Base-by-base conservation (phyloP, 2,113 vertebrate species). In the Gambusia holbrooki region DNA sequence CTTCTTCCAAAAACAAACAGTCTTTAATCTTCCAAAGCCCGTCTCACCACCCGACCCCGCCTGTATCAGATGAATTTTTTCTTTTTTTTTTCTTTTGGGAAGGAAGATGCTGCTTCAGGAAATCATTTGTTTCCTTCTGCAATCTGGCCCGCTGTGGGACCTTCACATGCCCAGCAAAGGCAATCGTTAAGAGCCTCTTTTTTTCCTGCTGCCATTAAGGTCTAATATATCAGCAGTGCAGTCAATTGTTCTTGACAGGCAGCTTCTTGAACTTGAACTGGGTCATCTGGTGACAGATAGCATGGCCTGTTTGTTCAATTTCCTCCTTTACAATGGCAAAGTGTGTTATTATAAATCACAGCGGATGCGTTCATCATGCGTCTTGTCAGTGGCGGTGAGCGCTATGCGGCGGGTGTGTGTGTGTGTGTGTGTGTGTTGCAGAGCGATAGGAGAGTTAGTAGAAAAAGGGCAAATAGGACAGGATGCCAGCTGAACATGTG, bases 221-320 rank as follows among this genome's bases (percentile, higher is more conserved):
- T 93, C 90, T 95, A 95, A 95, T 94, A 90, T 92, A 94, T 95
- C 92, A 95, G 87, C 86, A 10, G 4, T 92, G 90, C 93, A 92
- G 89, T 95, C 81, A 33, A 93, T 93, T 91, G 91, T 75, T 89
- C 93, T 92, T 94, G 92, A 95, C 90, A 95, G 90, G 89, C 78
- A 90, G 84, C 91, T 95, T 94, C 91, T 94, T 94, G 92, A 93
- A 94, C 87, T 93, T 95, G 86, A 94, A 95, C 92, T 92, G 91
- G 94, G 91, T 93, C 91, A 88, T 93, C 78, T 92, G 78, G 69
- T 94, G 90, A 94, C 88, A 94, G 91, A 94, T 92, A 95, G 93
- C 92, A 89, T 77, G 92, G 76, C 76, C 90, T 92, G 90, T 93
- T 95, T 94, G 85, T 74, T 77, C 90, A 94, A 90, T 96, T 93